Percentiles rank a stretch among this genome's conserved stretches.
These are phyloP conservation scores for Sturnus vulgaris DNA, from an alignment of 2,113 vertebrate species.

Conservation along the genomic window DNA sequence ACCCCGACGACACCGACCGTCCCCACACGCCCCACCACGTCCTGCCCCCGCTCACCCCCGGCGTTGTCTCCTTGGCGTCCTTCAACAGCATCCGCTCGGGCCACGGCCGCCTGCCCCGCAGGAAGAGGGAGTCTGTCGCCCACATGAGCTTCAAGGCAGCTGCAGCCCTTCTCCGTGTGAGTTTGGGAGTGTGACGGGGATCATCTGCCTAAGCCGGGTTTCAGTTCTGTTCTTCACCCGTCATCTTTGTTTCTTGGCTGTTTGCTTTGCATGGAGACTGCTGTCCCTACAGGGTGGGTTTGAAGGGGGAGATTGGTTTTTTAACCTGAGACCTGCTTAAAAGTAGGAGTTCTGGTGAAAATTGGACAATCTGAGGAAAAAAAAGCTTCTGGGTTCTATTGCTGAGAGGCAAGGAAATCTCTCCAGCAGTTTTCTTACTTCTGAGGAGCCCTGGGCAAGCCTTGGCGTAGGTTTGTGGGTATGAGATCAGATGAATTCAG, in stretches of 20 bases:
- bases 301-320: accelerated
- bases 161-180: constrained; percentile 84
- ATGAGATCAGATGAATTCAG: neutral
- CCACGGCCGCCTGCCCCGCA: constrained; percentile 73
- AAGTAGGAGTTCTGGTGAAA: neutral
- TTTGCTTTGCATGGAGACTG: neutral
- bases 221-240: neutral
- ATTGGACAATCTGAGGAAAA: neutral
- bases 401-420: neutral
- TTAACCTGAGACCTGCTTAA: neutral
- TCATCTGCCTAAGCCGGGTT: accelerated
- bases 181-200: neutral
- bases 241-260: neutral
- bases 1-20: constrained; percentile 82
- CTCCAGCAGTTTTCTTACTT: neutral
- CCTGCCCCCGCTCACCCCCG: constrained; percentile 81
- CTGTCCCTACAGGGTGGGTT: neutral
- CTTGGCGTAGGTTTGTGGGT: neutral
- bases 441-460: neutral
- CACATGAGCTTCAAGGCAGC: constrained; percentile 94
- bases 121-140: constrained; percentile 90
- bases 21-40: constrained; percentile 75
- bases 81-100: constrained; percentile 87
- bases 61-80: constrained; percentile 83
- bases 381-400: neutral